These are phyloP conservation scores for Eidolon dupreanum DNA, from an alignment of 2,797 vertebrate species.

Conservation along the genomic window DNA sequence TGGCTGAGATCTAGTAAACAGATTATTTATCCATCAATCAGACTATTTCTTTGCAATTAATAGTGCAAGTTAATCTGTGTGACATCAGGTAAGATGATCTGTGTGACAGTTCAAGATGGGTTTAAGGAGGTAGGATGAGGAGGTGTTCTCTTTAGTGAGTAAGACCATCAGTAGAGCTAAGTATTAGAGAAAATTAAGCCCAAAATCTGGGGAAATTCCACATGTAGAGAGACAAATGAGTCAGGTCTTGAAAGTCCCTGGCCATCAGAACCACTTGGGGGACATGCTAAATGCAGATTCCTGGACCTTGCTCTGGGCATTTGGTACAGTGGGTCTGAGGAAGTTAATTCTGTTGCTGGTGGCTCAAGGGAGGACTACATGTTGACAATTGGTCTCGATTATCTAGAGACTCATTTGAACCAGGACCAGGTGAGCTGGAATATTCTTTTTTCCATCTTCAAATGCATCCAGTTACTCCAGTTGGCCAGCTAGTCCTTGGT, in stretches of 20 bases:
- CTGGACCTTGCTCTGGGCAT: not conserved
- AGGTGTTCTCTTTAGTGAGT: not conserved
- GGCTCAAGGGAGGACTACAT: not conserved
- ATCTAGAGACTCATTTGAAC: not conserved
- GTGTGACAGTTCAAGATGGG: not conserved
- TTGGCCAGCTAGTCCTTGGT: not conserved
- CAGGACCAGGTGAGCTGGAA: not conserved
- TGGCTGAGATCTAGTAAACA: not conserved
- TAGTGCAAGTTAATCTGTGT: not conserved
- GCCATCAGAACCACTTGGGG: not conserved
- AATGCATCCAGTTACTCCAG: not conserved
- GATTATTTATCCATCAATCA: not conserved
- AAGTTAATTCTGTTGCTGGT: not conserved
- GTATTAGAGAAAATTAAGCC: not conserved
- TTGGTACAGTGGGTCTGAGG: not conserved
- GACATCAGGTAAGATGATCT: not conserved
- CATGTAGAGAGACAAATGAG: not conserved
- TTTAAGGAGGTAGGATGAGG: not conserved
- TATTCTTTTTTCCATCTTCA: not conserved
- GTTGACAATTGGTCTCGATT: not conserved
- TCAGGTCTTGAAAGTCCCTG: not conserved
- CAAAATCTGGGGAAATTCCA: not conserved
- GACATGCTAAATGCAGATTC: not conserved
- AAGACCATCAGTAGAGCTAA: not conserved
- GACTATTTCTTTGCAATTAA: not conserved